Evolutionary conservation across 2,113 vertebrate species (phyloP), one percentile per base, ranked within the genome.

Genomic region (Hippopotamus amphibius): DNA sequence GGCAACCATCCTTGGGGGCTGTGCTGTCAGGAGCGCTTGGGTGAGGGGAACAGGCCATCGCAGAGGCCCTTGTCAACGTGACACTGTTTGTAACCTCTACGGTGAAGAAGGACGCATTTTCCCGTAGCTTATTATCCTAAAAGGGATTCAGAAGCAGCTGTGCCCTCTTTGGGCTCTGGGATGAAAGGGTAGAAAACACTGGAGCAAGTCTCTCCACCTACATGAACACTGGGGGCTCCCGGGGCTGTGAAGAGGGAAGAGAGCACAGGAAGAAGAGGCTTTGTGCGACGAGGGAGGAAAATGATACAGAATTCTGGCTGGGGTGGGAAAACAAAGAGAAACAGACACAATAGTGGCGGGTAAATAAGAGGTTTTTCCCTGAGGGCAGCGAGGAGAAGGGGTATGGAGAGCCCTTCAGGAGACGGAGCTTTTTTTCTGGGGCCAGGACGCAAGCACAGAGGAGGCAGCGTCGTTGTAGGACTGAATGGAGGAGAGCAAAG

Each of bases 101-200:
- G n/a, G 48, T 21, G n/a, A 79, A 74, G 90, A 57, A 22, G 59
- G 26, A 93, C 59, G 50, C 4, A 46, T 77, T 43, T 77, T 24
- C 63, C 71, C 24, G 24, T 8, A 65, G 79, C 37, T 28, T 82
- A 30, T 89, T 72, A 37, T 76, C 71, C 46, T 17, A 63, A 86
- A 82, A 79, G 30, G n/a, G 16, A 57, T 59, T 89, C 88, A 61
- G 74, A 81, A 76, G 53, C 91, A 92, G 93, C 30, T 15, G 76
- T 69, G 43, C 41, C 74, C 37, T 57, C 26, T 57, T 74, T 50
- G 30, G 63, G 68, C 24, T 46, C 41, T 55, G 41, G 59, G 82
- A 92, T 76, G 21, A 91, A 96, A 92, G 55, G 21, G 21, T 48
- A 24, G 83, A 65, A 92, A 87, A 86, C 28, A 30, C 84, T 11